Evolutionary conservation across 2,113 vertebrate species (phyloP).

Genomic region (Isurus oxyrinchus): DNA sequence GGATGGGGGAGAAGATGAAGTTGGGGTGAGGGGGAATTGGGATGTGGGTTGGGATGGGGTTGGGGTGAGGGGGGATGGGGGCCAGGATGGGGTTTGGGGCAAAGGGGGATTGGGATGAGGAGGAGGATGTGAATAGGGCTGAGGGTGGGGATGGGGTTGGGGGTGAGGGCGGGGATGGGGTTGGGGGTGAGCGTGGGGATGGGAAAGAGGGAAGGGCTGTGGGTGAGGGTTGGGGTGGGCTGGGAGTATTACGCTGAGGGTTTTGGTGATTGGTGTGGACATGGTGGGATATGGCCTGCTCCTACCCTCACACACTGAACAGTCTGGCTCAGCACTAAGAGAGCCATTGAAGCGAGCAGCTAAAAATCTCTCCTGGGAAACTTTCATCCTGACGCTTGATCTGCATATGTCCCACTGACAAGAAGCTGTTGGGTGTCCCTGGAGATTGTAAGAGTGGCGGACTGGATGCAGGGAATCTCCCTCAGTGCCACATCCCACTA

Average conservation of each 20-base stretch:
- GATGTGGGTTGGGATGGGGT: too few relatives aligned
- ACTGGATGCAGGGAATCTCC: background rate
- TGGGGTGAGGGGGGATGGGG: slow-evolving; percentile 8
- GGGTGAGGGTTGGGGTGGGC: background rate
- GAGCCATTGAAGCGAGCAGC: background rate
- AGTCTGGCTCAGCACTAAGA: too few relatives aligned
- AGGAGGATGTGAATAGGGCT: slow-evolving; percentile 41
- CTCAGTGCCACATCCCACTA: background rate
- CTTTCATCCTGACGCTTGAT: background rate
- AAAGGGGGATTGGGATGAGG: slow-evolving; percentile 39
- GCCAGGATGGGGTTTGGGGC: background rate
- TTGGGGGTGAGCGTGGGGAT: background rate
- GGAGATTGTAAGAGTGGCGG: background rate
- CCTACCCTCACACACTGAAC: too few relatives aligned
- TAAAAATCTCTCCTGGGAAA: background rate
- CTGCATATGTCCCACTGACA: background rate
- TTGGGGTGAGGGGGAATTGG: too few relatives aligned
- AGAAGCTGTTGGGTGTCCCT: background rate
- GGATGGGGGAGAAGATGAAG: too few relatives aligned
- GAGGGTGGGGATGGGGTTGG: background rate
- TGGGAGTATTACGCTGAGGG: too few relatives aligned
- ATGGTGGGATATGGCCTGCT: too few relatives aligned
- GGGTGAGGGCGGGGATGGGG: background rate
- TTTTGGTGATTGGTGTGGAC: too few relatives aligned
- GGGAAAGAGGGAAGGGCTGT: too few relatives aligned